These are phyloP conservation scores for Chaetodon trifascialis DNA, from an alignment of 2,113 vertebrate species.

Conservation along the genomic window DNA sequence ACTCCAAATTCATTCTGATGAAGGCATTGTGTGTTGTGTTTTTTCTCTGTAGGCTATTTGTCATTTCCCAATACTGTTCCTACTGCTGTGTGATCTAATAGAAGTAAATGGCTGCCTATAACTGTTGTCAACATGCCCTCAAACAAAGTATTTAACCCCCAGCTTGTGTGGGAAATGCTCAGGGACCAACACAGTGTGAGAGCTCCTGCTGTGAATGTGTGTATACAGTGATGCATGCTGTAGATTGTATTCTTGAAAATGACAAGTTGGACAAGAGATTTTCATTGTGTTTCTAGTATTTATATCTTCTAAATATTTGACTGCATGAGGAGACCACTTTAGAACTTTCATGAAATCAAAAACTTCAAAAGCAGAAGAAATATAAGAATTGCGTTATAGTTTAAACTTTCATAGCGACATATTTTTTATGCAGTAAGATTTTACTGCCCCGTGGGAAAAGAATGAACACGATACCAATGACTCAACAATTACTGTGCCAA, in stretches of 20 bases:
- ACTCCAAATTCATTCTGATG: too few species aligned
- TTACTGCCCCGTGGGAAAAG: background rate
- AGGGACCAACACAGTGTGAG: background rate
- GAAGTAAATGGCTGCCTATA: background rate
- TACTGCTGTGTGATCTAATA: background rate
- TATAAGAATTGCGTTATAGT: background rate
- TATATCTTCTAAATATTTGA: background rate
- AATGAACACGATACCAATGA: slow-evolving; percentile 14
- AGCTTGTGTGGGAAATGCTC: slow-evolving; percentile 2
- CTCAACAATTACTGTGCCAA: slow-evolving; percentile 22
- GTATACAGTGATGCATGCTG: background rate
- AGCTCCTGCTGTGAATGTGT: background rate
- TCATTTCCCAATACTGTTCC: background rate
- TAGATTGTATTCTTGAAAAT: background rate
- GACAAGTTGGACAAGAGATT: background rate
- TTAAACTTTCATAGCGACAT: background rate
- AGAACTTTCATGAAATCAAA: background rate
- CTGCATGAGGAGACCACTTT: background rate
- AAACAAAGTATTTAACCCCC: slow-evolving; percentile 29
- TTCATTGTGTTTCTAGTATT: background rate
- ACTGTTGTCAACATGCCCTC: too few species aligned
- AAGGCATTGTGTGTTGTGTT: too few species aligned
- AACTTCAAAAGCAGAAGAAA: background rate
- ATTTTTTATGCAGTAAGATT: background rate
- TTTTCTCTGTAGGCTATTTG: background rate